These are phyloP conservation scores for Formica selysi DNA, from an alignment of 1,140 invertebrate genomes.

Conservation along the genomic window DNA sequence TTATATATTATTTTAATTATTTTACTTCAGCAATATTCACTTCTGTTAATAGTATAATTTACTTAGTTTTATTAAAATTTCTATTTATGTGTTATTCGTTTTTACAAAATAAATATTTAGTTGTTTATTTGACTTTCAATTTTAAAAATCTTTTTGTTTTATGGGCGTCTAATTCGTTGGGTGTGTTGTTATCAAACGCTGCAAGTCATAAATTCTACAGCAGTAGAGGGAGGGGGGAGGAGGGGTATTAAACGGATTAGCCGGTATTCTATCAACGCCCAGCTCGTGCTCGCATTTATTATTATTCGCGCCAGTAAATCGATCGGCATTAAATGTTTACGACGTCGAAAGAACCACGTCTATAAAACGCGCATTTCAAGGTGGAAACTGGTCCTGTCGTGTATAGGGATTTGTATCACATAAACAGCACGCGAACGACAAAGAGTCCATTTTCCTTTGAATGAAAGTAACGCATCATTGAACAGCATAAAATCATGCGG, in stretches of 20 bases:
- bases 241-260: constrained; percentile 51
- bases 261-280: constrained; percentile 52
- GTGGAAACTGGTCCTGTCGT: not conserved
- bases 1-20: constrained; percentile 8
- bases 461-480: not conserved
- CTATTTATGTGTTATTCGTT: not conserved
- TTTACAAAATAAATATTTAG: constrained; percentile 13
- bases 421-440: constrained; percentile 18
- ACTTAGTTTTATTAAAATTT: not conserved
- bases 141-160: not conserved
- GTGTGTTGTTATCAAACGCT: constrained; percentile 27
- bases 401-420: constrained; percentile 30
- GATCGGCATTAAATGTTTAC: constrained; percentile 71
- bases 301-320: constrained; percentile 61
- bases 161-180: not conserved
- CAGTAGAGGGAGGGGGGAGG: too few species aligned
- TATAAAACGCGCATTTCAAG: constrained; percentile 39
- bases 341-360: constrained; percentile 46
- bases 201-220: constrained; percentile 50
- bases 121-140: not conserved
- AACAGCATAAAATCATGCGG: not conserved
- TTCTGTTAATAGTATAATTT: not conserved
- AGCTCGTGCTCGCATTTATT: constrained; percentile 50
- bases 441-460: constrained; percentile 23
- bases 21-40: not conserved